Base-by-base conservation (phyloP, 2,113 vertebrate species). In the Amia ocellicauda region DNA sequence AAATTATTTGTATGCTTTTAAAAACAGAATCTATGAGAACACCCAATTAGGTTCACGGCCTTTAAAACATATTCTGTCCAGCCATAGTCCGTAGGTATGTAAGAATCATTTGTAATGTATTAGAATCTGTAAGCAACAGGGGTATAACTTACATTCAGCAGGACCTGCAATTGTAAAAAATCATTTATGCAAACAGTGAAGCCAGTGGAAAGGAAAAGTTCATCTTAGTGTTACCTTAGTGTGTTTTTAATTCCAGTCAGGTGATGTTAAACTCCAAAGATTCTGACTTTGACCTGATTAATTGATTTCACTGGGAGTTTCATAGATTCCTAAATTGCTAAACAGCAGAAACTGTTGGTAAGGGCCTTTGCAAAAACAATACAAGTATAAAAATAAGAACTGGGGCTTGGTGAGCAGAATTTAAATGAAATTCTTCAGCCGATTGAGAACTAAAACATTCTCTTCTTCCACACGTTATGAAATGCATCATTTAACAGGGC, bases 241-340 rank as follows among this genome's bases (percentile, higher is more conserved):
- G 36, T 58, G 59, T 60, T 62, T 63, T 82, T 73, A 72, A 79
- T 81, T 79, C 77, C 68, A 72, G 58, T 74, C 77, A 76, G 80
- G 74, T 77, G 70, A 66, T 16, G 47, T 53, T 77, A 71, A 76
- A 79, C 74, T 77, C 67, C 22, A 70, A 71, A 70, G 63, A 76
- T 77, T 74, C 69, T 65, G 41, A 60, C 56, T 65, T 67, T 75
- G 76, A 81, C 77, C 70, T 72, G 72, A 71, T 79, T 84, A 78
- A 87, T 83, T 82, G 73, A 81, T 86, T 82, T 85, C 77, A 68
- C 45, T 58, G 83, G 80, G 80, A 82, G 59, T 66, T 43, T 53
- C 68, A 68, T 72, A 68, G 70, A 74, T 75, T 74, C 68, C 26
- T 58, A 69, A 72, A 64, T 20, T 26, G 10, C 23, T 24, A 67